Percentiles rank a stretch among this genome's conserved stretches.
phyloP scores from a whole-genome alignment of 2,888 invertebrate genomes.

The Coelogynopora nodosa region DNA sequence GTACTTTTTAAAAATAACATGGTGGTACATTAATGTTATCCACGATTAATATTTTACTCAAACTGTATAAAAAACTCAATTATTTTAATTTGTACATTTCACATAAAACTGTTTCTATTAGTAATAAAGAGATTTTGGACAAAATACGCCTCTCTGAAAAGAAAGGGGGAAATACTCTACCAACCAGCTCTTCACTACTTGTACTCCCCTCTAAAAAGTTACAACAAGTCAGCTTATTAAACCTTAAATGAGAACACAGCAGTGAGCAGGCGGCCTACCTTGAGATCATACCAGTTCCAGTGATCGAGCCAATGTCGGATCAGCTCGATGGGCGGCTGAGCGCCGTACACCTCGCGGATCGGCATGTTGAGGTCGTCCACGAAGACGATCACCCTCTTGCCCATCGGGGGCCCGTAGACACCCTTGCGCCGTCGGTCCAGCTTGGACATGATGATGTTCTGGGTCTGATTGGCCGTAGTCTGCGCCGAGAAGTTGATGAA shows the following conservation, averaged over 20 bases:
- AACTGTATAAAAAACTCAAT: too few relatives aligned
- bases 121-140: too few relatives aligned
- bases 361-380: slow-evolving; percentile 97
- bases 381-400: slow-evolving; percentile 78
- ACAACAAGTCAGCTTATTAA: too few relatives aligned
- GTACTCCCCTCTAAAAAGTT: too few relatives aligned
- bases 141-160: too few relatives aligned
- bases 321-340: slow-evolving; percentile 88
- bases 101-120: too few relatives aligned
- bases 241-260: not conserved
- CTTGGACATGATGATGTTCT: slow-evolving; percentile 89
- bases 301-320: slow-evolving; percentile 65
- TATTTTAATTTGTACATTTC: too few relatives aligned
- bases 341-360: slow-evolving; percentile 79
- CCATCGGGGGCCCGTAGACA: slow-evolving; percentile 84
- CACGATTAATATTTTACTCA: too few relatives aligned
- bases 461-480: slow-evolving; percentile 85
- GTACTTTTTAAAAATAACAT: too few relatives aligned
- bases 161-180: too few relatives aligned
- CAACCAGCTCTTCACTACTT: too few relatives aligned
- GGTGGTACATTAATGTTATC: too few relatives aligned
- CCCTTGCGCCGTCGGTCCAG: slow-evolving; percentile 86
- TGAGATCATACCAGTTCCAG: slow-evolving; percentile 59
- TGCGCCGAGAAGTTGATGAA: slow-evolving; percentile 89
- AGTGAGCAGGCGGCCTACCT: not conserved